Evolutionary conservation across 1,140 invertebrate species (phyloP).

Genomic region (Cydia fagiglandana): DNA sequence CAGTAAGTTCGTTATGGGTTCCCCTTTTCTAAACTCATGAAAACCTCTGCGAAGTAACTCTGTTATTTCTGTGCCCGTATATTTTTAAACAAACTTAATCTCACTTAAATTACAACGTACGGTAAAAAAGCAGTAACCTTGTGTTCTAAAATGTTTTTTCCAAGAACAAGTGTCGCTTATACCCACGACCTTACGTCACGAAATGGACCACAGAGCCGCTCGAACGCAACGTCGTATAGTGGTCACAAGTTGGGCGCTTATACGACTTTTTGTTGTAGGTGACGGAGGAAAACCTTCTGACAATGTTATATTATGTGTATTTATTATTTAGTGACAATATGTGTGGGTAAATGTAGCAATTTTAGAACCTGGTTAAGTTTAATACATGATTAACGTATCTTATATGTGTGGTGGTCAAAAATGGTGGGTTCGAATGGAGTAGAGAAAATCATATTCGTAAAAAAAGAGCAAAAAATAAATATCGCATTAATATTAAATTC

Average conservation of each 20-base stretch:
- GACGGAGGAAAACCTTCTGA: background rate
- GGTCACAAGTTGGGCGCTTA: background rate
- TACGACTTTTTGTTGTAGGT: background rate
- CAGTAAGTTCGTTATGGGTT: no score
- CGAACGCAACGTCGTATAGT: background rate
- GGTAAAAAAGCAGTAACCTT: conserved; percentile 10
- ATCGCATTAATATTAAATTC: no score
- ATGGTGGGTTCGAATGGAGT: no score
- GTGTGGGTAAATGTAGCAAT: no score
- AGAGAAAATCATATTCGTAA: no score
- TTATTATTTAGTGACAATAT: background rate
- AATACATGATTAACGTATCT: no score
- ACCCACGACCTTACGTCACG: conserved; percentile 19
- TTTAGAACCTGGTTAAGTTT: no score
- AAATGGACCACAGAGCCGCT: background rate
- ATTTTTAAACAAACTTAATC: conserved; percentile 3
- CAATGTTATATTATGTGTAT: background rate
- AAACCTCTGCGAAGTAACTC: background rate
- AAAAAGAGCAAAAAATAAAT: no score
- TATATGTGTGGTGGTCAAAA: no score
- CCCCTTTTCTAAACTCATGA: background rate
- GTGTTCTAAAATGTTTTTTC: conserved; percentile 15
- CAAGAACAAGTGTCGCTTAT: conserved; percentile 4
- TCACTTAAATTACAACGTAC: conserved; percentile 5
- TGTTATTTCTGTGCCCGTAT: background rate